These are phyloP conservation scores for Hydrolagus colliei DNA, from an alignment of 2,797 vertebrate genomes.

Conservation along the genomic window DNA sequence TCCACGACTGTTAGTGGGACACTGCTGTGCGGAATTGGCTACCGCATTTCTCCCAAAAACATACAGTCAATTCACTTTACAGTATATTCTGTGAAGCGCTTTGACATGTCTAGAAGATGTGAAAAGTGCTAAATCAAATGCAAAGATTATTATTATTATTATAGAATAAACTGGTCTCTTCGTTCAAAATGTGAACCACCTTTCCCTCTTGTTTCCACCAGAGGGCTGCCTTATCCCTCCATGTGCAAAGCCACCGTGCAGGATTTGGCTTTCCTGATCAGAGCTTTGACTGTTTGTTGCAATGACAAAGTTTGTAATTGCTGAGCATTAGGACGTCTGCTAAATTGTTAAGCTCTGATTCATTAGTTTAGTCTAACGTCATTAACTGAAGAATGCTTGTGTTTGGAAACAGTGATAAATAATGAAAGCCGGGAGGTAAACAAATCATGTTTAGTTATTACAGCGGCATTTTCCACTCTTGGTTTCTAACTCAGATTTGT, in stretches of 20 bases:
- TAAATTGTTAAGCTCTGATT: neutral
- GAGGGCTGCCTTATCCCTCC: neutral
- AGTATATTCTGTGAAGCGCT: too few species aligned
- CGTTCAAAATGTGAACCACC: neutral
- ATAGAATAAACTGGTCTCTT: neutral
- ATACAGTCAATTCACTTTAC: too few species aligned
- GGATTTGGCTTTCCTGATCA: neutral
- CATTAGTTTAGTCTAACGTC: neutral
- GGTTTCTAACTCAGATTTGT: too few species aligned
- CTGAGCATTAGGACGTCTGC: neutral
- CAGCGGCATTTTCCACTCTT: too few species aligned
- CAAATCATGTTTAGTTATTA: neutral
- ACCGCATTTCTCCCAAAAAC: too few species aligned
- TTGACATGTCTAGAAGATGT: too few species aligned
- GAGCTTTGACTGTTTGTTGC: neutral
- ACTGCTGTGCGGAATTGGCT: too few species aligned
- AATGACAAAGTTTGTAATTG: neutral
- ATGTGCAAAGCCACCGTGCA: neutral
- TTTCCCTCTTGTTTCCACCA: neutral
- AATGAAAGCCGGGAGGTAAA: neutral
- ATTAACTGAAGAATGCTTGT: neutral
- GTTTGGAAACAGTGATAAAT: neutral
- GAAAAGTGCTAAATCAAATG: too few species aligned
- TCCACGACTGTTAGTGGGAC: too few species aligned
- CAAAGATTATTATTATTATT: too few species aligned